These are phyloP conservation scores for Zygogramma bicolorata DNA, from an alignment of 2,888 invertebrate genomes.

Conservation along the genomic window DNA sequence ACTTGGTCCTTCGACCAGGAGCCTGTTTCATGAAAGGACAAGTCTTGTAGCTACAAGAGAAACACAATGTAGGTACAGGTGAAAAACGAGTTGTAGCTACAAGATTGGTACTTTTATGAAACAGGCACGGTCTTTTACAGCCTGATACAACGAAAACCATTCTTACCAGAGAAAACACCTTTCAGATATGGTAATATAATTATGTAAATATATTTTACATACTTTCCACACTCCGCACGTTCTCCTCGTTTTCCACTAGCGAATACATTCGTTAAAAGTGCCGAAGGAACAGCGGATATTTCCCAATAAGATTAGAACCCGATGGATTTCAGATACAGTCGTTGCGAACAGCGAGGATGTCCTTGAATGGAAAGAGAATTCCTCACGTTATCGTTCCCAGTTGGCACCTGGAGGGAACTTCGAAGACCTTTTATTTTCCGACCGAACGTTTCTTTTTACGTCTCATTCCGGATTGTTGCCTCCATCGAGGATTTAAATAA, in stretches of 20 bases:
- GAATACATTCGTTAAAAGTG: neutral
- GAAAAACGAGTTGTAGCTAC: too few species aligned
- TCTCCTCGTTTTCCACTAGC: neutral
- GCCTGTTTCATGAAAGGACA: too few species aligned
- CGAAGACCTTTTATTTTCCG: constrained; percentile 15
- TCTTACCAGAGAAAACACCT: too few species aligned
- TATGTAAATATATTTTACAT: neutral
- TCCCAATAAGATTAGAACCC: constrained; percentile 8
- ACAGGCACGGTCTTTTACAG: too few species aligned
- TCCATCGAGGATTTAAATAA: constrained; percentile 1
- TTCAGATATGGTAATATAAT: too few species aligned
- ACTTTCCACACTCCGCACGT: neutral
- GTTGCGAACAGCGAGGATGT: neutral
- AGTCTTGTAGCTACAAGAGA: too few species aligned
- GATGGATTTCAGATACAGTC: neutral
- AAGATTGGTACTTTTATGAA: too few species aligned
- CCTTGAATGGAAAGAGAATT: constrained; percentile 10
- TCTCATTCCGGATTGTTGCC: constrained; percentile 3
- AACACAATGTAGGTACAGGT: too few species aligned
- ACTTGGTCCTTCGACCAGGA: too few species aligned
- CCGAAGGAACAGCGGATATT: constrained; percentile 6
- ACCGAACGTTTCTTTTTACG: constrained; percentile 15
- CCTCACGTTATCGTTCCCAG: constrained; percentile 12
- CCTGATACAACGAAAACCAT: too few species aligned
- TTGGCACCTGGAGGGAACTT: constrained; percentile 18